A percentile compares a stretch with the other conserved stretches of the same genome.
phyloP scores from a whole-genome alignment of 2,888 invertebrate species.

The Lottia gigantea region DNA sequence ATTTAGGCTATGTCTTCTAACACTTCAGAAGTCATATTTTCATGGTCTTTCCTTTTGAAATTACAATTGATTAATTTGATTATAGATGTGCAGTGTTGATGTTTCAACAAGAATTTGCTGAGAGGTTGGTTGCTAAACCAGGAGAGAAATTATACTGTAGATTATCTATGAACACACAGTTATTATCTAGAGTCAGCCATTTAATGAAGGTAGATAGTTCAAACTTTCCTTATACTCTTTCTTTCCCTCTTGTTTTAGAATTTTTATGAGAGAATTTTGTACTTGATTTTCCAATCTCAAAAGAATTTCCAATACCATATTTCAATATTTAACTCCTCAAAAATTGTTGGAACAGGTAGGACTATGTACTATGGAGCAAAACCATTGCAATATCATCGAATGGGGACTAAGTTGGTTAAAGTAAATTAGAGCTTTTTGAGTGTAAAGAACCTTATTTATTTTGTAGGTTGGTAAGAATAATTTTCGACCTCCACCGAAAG shows the following conservation, averaged over 20 bases:
- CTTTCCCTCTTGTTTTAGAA: too few species aligned
- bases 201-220: conserved; percentile 83
- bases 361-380: too few species aligned
- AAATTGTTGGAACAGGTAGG: too few species aligned
- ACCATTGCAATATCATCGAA: too few species aligned
- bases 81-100: conserved; percentile 92
- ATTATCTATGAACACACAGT: conserved; percentile 94
- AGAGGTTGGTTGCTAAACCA: conserved; percentile 93
- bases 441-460: conserved; percentile 18
- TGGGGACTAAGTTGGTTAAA: too few species aligned
- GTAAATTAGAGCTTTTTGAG: too few species aligned
- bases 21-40: background rate
- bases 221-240: too few species aligned
- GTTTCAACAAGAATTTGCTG: conserved; percentile 99
- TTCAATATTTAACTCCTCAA: too few species aligned
- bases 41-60: conserved; percentile 34
- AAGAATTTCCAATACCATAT: too few species aligned
- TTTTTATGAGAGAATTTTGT: too few species aligned
- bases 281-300: too few species aligned
- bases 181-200: conserved; percentile 93
- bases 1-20: too few species aligned
- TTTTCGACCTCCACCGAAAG: conserved; percentile 98
- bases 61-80: conserved; percentile 27
- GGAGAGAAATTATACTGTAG: conserved; percentile 97
- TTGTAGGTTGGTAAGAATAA: conserved; percentile 94